Evolutionary conservation across 2,797 vertebrate genomes (phyloP), one percentile per base, ranked within the genome.

Genomic region (Glossophaga mutica): DNA sequence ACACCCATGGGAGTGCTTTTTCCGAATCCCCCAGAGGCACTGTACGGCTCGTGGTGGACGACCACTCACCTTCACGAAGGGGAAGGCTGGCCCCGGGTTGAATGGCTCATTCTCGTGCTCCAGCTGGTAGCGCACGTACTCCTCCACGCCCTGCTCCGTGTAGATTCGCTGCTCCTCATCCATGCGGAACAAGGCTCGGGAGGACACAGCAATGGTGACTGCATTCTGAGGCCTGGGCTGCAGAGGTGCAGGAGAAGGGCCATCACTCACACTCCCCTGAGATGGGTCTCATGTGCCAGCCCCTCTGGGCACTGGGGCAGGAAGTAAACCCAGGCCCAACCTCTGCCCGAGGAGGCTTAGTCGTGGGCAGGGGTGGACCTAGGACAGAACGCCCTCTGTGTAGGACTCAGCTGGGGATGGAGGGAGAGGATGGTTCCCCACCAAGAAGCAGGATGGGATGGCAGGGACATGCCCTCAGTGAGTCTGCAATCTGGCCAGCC

Each of bases 51-150:
- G 21, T 7, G 39, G 44, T 12, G 59, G 32, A 3, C 1, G 29
- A 0, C 0, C 85, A 85, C 98, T 98, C 93, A 99, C 99, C 99
- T 99, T 99, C 95, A 99, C 99, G 0, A 99, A 99, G 15, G 99
- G 98, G 98, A 99, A 99, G 76, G 99, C 99, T 0, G 99, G 99
- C 50, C 99, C 99, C 0, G 99, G 99, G 9, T 99, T 98, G 94
- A 99, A 99, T 32, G 99, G 99, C 90, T 99, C 99, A 0, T 99
- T 99, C 98, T 99, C 99, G 0, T 99, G 99, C 83, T 99, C 99
- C 94, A 99, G 98, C 96, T 99, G 99, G 96, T 99, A 99, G 50
- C 98, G 98, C 71, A 99, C 99, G 0, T 99, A 99, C 85, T 99
- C 99, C 97, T 99, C 99, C 65, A 99, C 99, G 0, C 99, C 99